A percentile compares a stretch with the other conserved stretches of the same genome.
Conservation (phyloP, 2,113 vertebrate genomes). For the Dasyprocta punctata region DNA sequence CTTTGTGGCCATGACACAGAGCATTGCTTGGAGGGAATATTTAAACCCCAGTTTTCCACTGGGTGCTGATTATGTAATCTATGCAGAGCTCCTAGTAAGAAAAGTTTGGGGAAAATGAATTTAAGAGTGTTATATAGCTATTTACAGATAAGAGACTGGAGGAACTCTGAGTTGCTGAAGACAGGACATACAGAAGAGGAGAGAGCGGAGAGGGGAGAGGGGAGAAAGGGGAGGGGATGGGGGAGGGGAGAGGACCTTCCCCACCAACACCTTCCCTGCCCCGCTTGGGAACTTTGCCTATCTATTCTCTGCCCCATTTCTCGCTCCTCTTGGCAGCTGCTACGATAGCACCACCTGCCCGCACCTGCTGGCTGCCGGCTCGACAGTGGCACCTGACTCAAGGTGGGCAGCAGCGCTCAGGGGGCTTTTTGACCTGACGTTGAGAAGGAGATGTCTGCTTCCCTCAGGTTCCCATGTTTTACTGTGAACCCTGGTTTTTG, state of each 20-base stretch:
- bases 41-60: neutral
- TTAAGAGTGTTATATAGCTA: neutral
- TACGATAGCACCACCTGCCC: fast-evolving
- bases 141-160: neutral
- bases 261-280: too few species aligned
- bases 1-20: neutral
- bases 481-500: neutral
- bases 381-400: neutral
- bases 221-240: neutral
- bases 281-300: neutral
- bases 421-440: neutral
- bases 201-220: neutral
- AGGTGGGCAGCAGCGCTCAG: neutral
- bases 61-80: neutral
- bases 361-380: neutral
- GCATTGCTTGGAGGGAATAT: neutral
- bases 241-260: too few species aligned
- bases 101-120: neutral
- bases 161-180: neutral
- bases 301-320: neutral
- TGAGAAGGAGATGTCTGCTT: neutral
- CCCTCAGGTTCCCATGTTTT: neutral
- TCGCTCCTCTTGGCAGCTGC: fast-evolving
- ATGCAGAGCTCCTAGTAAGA: neutral
- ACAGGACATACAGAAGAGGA: neutral